Base-by-base conservation (phyloP, 2,888 invertebrate species). In the Leptodirus hochenwartii region DNA sequence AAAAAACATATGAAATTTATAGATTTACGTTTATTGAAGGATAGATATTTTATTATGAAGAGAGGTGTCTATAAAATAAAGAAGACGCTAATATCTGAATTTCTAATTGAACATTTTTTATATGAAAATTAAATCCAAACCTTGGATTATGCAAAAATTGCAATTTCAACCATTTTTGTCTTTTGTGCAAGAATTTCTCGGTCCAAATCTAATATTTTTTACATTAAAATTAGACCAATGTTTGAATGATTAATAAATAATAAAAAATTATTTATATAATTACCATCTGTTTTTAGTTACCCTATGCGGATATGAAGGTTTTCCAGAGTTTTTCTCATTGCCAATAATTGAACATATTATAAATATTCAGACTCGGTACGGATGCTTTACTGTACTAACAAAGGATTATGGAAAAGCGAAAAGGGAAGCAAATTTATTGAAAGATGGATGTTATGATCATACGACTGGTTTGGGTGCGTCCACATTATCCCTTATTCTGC, bases 231-330 rank as follows among this genome's bases (percentile, higher is more conserved):
- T n/a, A n/a, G n/a, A n/a, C n/a, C n/a, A n/a, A n/a, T n/a, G n/a
- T n/a, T n/a, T n/a, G n/a, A n/a, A n/a, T n/a, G n/a, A n/a, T n/a
- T n/a, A n/a, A n/a, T n/a, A n/a, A n/a, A n/a, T n/a, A n/a, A n/a
- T n/a, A n/a, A n/a, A n/a, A n/a, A n/a, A n/a, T n/a, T n/a, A n/a
- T n/a, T n/a, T n/a, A n/a, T n/a, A n/a, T n/a, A n/a, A n/a, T n/a
- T n/a, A n/a, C n/a, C n/a, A n/a, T 27, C 12, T n/a, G 43, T 42
- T 31, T 46, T 27, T 36, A 62, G 62, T 62, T 32, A 42, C 54
- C 15, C 39, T 63, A 4, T 63, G 63, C 37, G 59, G 61, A 2
- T 51, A 54, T 39, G 58, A 59, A 41, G 62, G 62, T n/a, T 59
- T 49, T 34, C 32, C 46, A 1, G 59, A 62, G 35, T 62, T 62